These are phyloP conservation scores for Pemphigus obesinymphae DNA, from an alignment of 1,140 invertebrate genomes.

Conservation along the genomic window DNA sequence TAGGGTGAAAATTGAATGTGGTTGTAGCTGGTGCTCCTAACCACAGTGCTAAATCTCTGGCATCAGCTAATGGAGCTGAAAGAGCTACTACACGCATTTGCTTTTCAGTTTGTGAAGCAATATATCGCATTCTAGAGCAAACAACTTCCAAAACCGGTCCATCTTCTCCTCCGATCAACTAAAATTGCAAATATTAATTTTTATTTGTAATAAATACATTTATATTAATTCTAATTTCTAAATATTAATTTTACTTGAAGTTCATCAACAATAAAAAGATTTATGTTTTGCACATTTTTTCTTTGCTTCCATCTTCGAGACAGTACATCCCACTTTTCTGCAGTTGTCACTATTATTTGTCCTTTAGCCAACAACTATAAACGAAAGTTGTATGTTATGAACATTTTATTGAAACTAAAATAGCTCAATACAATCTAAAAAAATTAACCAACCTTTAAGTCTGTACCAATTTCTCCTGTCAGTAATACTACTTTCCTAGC, in stretches of 20 bases:
- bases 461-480: slow-evolving; percentile 97
- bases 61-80: slow-evolving; percentile 89
- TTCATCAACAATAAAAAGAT: slow-evolving; percentile 96
- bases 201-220: background rate
- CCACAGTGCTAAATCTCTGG: slow-evolving; percentile 94
- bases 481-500: slow-evolving; percentile 85
- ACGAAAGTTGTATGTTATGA: background rate
- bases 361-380: slow-evolving; percentile 66
- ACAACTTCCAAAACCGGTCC: slow-evolving; percentile 95
- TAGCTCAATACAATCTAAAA: background rate
- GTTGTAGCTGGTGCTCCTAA: slow-evolving; percentile 86
- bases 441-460: slow-evolving; percentile 71
- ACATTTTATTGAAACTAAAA: too few relatives aligned
- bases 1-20: slow-evolving; percentile 98
- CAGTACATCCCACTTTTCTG: slow-evolving; percentile 98
- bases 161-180: slow-evolving; percentile 76
- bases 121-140: slow-evolving; percentile 95
- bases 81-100: slow-evolving; percentile 94
- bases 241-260: slow-evolving; percentile 61
- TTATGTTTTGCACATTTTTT: slow-evolving; percentile 96
- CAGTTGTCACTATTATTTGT: slow-evolving; percentile 92
- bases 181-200: background rate
- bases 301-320: slow-evolving; percentile 97
- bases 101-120: slow-evolving; percentile 90
- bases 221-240: background rate